Percentiles rank a stretch among this genome's conserved stretches.
Evolutionary conservation across 2,888 invertebrate species (phyloP).

Genomic region (Parapristionchus giblindavisi): DNA sequence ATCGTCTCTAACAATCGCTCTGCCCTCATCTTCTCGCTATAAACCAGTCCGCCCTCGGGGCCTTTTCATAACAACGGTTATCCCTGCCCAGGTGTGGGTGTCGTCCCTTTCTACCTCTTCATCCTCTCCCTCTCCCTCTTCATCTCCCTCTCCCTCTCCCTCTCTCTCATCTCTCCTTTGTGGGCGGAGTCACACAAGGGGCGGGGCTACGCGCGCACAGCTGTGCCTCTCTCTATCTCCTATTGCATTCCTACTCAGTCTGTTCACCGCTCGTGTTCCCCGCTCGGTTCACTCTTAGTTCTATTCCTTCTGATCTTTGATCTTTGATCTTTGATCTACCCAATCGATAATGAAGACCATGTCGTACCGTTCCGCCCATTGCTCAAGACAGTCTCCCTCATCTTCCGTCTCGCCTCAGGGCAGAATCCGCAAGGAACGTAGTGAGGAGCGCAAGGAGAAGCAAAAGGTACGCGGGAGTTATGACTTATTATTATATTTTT

Average conservation of each 20-base stretch:
- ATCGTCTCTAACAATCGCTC: too few relatives aligned
- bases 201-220: too few relatives aligned
- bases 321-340: too few relatives aligned
- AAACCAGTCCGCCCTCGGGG: too few relatives aligned
- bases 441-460: slow-evolving; percentile 50
- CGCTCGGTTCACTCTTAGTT: not conserved
- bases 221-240: too few relatives aligned
- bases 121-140: slow-evolving; percentile 9
- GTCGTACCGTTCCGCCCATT: slow-evolving; percentile 23
- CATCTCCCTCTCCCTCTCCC: not conserved
- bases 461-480: slow-evolving; percentile 45
- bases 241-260: slow-evolving; percentile 7
- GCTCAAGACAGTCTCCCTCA: not conserved
- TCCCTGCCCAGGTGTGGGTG: too few relatives aligned
- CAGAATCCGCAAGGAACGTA: slow-evolving; percentile 46
- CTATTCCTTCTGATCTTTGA: not conserved
- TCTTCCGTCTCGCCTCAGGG: slow-evolving; percentile 37
- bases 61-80: too few relatives aligned
- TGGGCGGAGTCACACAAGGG: too few relatives aligned
- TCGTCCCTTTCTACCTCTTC: too few relatives aligned
- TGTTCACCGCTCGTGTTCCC: too few relatives aligned
- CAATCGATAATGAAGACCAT: slow-evolving; percentile 28
- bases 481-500: not conserved
- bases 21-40: too few relatives aligned
- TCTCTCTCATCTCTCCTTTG: too few relatives aligned